Conservation (phyloP, 2,797 vertebrate genomes). For the Vespertilio murinus region DNA sequence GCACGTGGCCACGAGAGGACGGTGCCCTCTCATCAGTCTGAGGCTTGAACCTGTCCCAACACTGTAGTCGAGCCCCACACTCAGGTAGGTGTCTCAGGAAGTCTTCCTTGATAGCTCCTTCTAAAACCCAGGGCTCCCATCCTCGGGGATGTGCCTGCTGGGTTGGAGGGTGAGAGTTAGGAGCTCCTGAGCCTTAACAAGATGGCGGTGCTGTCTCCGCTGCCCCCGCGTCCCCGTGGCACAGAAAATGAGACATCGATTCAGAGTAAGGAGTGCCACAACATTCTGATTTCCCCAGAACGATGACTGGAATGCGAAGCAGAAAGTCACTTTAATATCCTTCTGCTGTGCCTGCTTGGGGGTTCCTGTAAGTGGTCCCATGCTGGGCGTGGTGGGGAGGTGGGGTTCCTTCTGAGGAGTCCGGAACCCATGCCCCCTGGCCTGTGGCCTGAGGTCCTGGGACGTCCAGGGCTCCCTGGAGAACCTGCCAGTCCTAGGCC, state of each 20-base stretch:
- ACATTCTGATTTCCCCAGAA: neutral
- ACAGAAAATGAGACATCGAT: neutral
- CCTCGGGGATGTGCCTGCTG: neutral
- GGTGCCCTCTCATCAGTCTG: too few species aligned
- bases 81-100: neutral
- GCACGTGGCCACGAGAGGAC: too few species aligned
- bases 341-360: neutral
- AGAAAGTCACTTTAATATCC: neutral
- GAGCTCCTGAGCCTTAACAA: neutral
- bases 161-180: neutral
- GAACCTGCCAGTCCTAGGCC: neutral
- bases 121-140: neutral
- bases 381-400: neutral
- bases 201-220: neutral
- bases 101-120: neutral
- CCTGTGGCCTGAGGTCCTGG: neutral
- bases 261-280: neutral
- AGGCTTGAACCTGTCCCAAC: too few species aligned
- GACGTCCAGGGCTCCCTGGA: neutral
- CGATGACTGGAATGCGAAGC: neutral
- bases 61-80: too few species aligned
- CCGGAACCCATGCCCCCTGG: neutral
- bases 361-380: neutral
- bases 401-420: neutral
- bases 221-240: neutral